phyloP scores from a whole-genome alignment of 2,888 invertebrate genomes.

The Coecobrya sp. region DNA sequence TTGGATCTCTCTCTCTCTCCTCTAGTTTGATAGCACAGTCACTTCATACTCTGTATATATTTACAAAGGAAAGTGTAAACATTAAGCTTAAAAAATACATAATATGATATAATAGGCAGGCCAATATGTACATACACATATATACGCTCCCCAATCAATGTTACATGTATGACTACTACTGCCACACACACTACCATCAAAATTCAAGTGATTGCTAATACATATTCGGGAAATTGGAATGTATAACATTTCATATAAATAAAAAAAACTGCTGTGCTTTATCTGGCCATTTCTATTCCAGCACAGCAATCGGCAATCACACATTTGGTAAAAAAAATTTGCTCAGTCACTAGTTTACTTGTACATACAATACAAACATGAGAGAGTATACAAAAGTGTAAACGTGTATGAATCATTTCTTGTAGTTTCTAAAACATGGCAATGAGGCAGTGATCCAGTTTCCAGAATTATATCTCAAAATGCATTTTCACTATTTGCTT shows the following conservation, averaged over 20 bases:
- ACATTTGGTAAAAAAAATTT: constrained; percentile 25
- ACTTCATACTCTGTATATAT: constrained; percentile 57
- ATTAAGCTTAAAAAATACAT: constrained; percentile 49
- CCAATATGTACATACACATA: background rate
- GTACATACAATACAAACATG: background rate
- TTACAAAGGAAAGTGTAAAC: constrained; percentile 65
- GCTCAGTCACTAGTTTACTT: background rate
- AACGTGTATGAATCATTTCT: constrained; percentile 47
- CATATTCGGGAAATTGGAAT: constrained; percentile 67
- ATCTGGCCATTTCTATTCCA: constrained; percentile 27
- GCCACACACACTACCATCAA: constrained; percentile 56
- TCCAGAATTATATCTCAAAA: constrained; percentile 7
- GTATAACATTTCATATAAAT: constrained; percentile 40
- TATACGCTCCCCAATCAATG: too few species aligned
- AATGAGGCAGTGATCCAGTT: constrained; percentile 62
- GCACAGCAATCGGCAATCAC: background rate
- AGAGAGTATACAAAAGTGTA: constrained; percentile 17
- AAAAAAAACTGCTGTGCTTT: background rate
- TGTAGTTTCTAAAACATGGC: background rate
- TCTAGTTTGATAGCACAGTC: constrained; percentile 33
- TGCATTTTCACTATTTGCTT: background rate
- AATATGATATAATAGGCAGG: background rate
- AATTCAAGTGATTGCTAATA: constrained; percentile 75
- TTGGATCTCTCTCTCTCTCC: constrained; percentile 63
- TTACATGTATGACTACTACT: background rate